These are phyloP conservation scores for Lamellibrachia luymesi DNA, from an alignment of 1,140 invertebrate species.

Conservation along the genomic window DNA sequence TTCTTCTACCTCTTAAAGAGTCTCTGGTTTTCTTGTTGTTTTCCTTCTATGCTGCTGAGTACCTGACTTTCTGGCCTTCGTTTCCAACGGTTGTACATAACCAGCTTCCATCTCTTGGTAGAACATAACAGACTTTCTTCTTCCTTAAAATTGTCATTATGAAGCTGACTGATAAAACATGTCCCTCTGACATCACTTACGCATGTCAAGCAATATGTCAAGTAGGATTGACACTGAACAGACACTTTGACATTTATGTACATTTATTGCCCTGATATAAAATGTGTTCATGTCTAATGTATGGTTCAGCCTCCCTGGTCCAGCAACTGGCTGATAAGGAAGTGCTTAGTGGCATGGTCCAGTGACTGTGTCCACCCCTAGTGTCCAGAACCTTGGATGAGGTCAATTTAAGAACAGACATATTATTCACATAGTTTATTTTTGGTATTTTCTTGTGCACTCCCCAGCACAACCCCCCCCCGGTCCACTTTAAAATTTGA, in stretches of 20 bases:
- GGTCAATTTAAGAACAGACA: neutral
- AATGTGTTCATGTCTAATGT: neutral
- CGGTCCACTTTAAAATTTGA: neutral
- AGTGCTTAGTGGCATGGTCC: neutral
- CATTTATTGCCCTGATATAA: neutral
- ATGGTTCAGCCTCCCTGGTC: neutral
- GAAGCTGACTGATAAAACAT: neutral
- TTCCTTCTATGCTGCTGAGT: neutral
- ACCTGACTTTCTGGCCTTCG: neutral
- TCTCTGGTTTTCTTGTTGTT: neutral
- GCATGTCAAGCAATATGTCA: neutral
- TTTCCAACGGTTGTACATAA: neutral
- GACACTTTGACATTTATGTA: neutral
- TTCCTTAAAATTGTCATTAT: neutral
- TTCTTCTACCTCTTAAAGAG: neutral
- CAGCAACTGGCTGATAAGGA: neutral
- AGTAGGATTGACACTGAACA: neutral
- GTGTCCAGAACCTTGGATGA: neutral
- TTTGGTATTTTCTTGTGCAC: neutral
- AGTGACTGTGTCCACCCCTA: neutral
- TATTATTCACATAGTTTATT: neutral
- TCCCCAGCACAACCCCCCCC: neutral
- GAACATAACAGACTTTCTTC: no score
- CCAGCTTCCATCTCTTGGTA: no score
- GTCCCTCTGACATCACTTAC: neutral